Evolutionary conservation across 2,888 invertebrate genomes (phyloP), one percentile per base, ranked within the genome.

Genomic region (Oscheius sp.): DNA sequence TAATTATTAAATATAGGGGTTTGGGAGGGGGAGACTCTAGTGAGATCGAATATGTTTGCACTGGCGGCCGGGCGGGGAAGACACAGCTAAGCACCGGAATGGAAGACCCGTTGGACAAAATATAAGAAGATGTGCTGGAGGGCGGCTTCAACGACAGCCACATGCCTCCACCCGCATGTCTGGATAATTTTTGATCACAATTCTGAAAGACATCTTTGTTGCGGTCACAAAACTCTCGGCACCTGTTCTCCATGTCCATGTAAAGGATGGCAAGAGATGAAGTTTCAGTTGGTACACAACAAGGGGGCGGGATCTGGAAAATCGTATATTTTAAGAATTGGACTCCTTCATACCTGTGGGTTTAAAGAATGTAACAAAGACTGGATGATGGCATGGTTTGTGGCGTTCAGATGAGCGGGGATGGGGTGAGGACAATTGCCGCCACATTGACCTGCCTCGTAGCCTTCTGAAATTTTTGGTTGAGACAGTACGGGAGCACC

Each of bases 101-200:
- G 68, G 68, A 68, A 68, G 68, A 68, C 68, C 68, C 68, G 68
- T 68, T 32, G 53, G 35, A 53, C 35, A 68, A 53, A 42, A 42
- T 3, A 42, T 5, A 5, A 42, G 3, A 42, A 42, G 35, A n/a
- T 55, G 53, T 68, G 68, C 53, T 68, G 53, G 53, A 55, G 53
- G 42, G 55, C 53, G 55, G 68, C 58, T 42, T 74, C 53, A 84
- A 59, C 81, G 78, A 71, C 99, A 99, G 76, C 99, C 98, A 91
- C 99, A 99, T 75, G 96, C 96, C 87, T 94, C 93, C 81, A 98
- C 98, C 87, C 95, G 94, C 99, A 99, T 99, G 91, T 98, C 96
- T 91, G 84, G 84, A 75, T 99, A 99, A 92, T 95, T 96, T 92
- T 98, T 98, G 89, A 99, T 93, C 90, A 96, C 95, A 89, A 97